Conservation (phyloP, 2,888 invertebrate species). For the Tinea trinotella region DNA sequence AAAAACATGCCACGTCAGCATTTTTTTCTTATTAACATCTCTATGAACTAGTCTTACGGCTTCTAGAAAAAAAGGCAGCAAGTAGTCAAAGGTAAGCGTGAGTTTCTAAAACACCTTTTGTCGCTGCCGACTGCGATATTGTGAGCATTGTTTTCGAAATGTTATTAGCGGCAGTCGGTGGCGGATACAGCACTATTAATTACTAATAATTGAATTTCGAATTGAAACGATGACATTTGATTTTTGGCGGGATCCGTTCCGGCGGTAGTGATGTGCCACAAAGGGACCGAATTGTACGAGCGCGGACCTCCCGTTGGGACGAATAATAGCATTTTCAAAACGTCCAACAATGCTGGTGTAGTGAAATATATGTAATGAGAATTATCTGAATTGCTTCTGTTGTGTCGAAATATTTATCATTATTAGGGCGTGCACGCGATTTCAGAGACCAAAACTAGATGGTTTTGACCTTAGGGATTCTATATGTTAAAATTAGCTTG, state of each 20-base stretch:
- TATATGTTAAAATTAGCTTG: too few relatives aligned
- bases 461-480: too few relatives aligned
- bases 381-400: constrained; percentile 69
- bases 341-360: constrained; percentile 57
- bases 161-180: constrained; percentile 57
- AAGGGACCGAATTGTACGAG: constrained; percentile 41
- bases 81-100: constrained; percentile 37
- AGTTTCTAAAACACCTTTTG: constrained; percentile 46
- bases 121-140: constrained; percentile 43
- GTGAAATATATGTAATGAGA: constrained; percentile 70
- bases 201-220: constrained; percentile 77
- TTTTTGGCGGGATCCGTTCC: constrained; percentile 59
- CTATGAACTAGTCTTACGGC: constrained; percentile 37
- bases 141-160: constrained; percentile 60
- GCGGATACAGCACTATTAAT: constrained; percentile 69
- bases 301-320: constrained; percentile 50
- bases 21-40: constrained; percentile 6
- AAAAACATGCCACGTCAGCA: neutral
- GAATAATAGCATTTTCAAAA: constrained; percentile 61
- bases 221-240: constrained; percentile 77
- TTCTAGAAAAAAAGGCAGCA: constrained; percentile 32
- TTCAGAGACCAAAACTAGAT: too few relatives aligned
- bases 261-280: constrained; percentile 63
- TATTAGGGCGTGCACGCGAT: neutral
- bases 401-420: constrained; percentile 24